Evolutionary conservation across 2,113 vertebrate genomes (phyloP).

Genomic region (Erythrocebus patas): DNA sequence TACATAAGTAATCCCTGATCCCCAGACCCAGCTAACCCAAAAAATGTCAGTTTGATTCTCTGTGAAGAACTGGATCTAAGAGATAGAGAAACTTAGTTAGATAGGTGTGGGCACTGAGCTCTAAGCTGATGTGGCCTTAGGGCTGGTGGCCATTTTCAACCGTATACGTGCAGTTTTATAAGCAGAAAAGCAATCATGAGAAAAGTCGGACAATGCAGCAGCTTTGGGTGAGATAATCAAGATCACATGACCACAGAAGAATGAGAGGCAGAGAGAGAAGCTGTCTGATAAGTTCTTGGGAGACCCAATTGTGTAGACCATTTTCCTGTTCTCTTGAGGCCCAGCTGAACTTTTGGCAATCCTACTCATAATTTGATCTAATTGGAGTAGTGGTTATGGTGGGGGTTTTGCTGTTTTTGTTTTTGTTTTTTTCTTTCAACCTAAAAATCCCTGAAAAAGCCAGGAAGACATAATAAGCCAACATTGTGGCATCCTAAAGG

Average conservation of each 20-base stretch:
- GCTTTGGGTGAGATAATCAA: background rate
- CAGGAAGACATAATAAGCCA: background rate
- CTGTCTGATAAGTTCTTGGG: background rate
- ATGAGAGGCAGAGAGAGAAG: background rate
- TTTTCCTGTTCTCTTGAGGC: background rate
- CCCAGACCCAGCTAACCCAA: background rate
- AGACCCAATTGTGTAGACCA: background rate
- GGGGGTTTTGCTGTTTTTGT: background rate
- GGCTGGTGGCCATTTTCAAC: background rate
- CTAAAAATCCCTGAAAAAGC: background rate
- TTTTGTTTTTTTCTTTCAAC: background rate
- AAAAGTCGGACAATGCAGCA: background rate
- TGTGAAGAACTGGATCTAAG: background rate
- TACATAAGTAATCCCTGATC: background rate
- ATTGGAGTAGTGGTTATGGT: background rate
- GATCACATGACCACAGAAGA: background rate
- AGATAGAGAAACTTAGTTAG: background rate
- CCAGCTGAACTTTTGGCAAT: background rate
- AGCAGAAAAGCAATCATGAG: background rate
- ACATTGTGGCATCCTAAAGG: background rate
- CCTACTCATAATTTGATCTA: background rate
- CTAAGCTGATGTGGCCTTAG: background rate
- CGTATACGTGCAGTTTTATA: background rate
- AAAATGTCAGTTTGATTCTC: background rate
- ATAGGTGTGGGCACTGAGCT: background rate